phyloP scores from a whole-genome alignment of 2,113 vertebrate species.

The Oncorhynchus kisutch region DNA sequence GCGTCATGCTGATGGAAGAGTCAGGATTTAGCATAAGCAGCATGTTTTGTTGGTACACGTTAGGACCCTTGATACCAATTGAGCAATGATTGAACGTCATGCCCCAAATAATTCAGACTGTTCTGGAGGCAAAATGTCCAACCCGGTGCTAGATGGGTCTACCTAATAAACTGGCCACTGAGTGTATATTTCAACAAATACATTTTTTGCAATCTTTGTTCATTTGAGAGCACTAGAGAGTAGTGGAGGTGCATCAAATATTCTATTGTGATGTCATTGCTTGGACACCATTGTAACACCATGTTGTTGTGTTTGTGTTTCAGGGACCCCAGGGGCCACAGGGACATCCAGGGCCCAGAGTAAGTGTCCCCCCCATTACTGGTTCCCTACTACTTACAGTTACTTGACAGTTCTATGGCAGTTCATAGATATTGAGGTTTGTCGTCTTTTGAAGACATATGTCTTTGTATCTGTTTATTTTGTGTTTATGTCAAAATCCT shows the following conservation, averaged over 20 bases:
- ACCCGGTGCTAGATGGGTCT: too few relatives aligned
- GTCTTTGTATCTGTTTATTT: neutral
- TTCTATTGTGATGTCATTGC: too few relatives aligned
- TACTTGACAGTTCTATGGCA: neutral
- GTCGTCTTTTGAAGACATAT: neutral
- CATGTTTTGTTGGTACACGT: too few relatives aligned
- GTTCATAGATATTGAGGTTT: neutral
- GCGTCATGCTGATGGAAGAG: too few relatives aligned
- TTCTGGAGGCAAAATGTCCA: too few relatives aligned
- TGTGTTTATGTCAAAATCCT: neutral
- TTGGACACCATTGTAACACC: neutral
- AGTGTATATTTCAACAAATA: neutral
- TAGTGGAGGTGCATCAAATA: too few relatives aligned
- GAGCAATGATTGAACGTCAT: too few relatives aligned
- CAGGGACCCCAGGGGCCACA: conserved; percentile 89
- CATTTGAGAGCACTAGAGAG: too few relatives aligned
- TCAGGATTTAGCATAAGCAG: too few relatives aligned
- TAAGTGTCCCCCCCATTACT: conserved; percentile 67
- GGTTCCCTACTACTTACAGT: neutral
- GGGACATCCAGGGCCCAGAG: conserved; percentile 86
- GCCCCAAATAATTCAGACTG: too few relatives aligned
- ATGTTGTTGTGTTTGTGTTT: conserved; percentile 26
- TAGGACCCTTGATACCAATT: too few relatives aligned
- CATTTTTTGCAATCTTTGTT: neutral
- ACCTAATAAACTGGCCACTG: too few relatives aligned